Evolutionary conservation across 2,888 invertebrate genomes (phyloP), one percentile per base, ranked within the genome.

Genomic region (Dryomyza anilis): DNA sequence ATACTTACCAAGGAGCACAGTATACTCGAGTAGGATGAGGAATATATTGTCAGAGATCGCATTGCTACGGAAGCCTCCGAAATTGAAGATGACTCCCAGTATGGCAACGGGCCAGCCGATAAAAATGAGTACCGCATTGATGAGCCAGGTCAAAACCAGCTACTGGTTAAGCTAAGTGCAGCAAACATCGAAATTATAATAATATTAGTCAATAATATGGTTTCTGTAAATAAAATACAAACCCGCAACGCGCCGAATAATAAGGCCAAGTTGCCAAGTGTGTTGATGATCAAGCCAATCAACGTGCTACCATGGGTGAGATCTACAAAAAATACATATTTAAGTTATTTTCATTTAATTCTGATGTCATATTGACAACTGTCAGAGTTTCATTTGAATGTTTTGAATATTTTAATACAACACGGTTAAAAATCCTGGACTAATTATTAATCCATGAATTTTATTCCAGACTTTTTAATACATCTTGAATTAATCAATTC

Each of bases 71-170:
- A 74, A 77, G n/a, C 69, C 70, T 3, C 78, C 78, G 50, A 70
- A 78, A 56, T 78, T 67, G 67, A 78, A 76, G 36, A 78, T 76
- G 3, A 72, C 71, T 8, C 78, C 76, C 0, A 76, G 53, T 3
- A 77, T 10, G 33, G 74, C 76, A 30, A 78, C 68, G 7, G 77
- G 77, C 68, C 74, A 78, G 21, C 66, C 53, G n/a, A 78, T 71
- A 56, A 69, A 72, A 39, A 69, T 23, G 0, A 78, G 1, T 2
- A 71, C 1, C 2, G 71, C 78, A 14, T 68, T 71, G 16, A 78
- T 69, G 14, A 78, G 67, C 77, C 77, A 78, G 21, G 70, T 64
- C n/a, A 52, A 33, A 4, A 77, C 73, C 23, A 76, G 56, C 29
- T 66, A 12, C 10, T 70, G 61, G 39, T 76, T 74, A 57, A 61